These are phyloP conservation scores for Brachionus sp. DNA, from an alignment of 1,140 invertebrate genomes.

Conservation along the genomic window DNA sequence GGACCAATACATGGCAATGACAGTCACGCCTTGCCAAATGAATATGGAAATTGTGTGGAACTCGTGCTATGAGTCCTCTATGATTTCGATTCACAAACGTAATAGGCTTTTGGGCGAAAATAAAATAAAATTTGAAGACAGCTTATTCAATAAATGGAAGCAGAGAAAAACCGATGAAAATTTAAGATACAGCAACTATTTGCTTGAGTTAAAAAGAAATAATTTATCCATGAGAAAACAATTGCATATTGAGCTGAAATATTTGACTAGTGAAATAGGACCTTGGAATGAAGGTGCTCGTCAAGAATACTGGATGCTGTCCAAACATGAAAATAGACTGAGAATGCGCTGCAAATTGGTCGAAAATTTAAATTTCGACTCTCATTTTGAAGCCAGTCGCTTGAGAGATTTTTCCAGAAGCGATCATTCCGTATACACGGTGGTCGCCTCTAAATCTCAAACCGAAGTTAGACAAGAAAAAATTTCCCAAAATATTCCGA, in stretches of 20 bases:
- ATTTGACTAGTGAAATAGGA: slow-evolving; percentile 41
- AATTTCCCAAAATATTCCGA: slow-evolving; percentile 53
- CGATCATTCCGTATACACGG: slow-evolving; percentile 1
- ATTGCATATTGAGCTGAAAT: neutral
- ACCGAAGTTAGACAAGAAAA: neutral
- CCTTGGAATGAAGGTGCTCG: slow-evolving; percentile 1
- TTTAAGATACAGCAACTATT: slow-evolving; percentile 20
- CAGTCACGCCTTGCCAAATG: slow-evolving; percentile 42
- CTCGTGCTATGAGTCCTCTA: slow-evolving; percentile 64
- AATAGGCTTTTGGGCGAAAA: slow-evolving; percentile 64
- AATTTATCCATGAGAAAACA: slow-evolving; percentile 44
- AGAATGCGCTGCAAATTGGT: slow-evolving; percentile 67
- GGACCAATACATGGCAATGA: slow-evolving; percentile 48
- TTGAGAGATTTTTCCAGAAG: slow-evolving; percentile 66
- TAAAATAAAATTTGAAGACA: slow-evolving; percentile 64
- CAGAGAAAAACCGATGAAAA: neutral
- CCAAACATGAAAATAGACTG: slow-evolving; percentile 66
- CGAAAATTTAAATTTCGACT: slow-evolving; percentile 63
- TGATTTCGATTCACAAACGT: slow-evolving; percentile 63
- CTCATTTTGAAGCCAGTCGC: slow-evolving; percentile 65
- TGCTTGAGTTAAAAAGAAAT: neutral
- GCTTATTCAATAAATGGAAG: slow-evolving; percentile 38
- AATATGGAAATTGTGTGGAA: slow-evolving; percentile 65
- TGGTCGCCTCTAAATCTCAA: neutral
- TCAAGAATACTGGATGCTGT: slow-evolving; percentile 62